Conservation (phyloP, 2,113 vertebrate genomes). For the Phylloscopus trochiloides region DNA sequence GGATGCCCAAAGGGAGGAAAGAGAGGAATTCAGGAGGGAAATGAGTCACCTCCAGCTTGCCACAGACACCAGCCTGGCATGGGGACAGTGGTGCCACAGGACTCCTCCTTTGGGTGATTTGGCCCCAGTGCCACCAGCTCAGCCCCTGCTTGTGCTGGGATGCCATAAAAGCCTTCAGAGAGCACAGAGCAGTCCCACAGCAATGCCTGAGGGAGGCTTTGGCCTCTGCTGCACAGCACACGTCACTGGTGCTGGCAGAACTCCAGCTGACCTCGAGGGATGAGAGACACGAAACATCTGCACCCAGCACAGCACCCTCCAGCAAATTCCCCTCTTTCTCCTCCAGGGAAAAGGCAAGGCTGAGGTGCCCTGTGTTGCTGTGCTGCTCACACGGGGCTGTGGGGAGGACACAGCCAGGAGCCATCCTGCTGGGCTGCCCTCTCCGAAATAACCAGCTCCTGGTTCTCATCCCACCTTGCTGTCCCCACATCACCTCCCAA, state of each 20-base stretch:
- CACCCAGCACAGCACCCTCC: neutral
- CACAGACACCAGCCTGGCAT: rapidly evolving
- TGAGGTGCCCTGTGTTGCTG: neutral
- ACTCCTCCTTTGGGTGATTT: neutral
- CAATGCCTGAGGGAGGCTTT: neutral
- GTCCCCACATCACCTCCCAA: neutral
- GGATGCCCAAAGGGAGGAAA: neutral
- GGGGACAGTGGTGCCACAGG: neutral
- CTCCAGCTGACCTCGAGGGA: constrained; percentile 5
- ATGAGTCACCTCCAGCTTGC: neutral
- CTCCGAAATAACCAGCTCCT: neutral
- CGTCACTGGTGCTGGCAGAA: neutral
- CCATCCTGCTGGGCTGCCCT: neutral
- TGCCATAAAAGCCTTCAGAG: neutral
- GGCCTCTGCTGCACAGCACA: neutral
- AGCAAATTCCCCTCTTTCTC: neutral
- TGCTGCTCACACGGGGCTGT: neutral
- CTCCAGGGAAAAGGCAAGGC: neutral
- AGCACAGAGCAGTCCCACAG: neutral
- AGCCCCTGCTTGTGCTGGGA: neutral
- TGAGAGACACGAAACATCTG: constrained; percentile 41
- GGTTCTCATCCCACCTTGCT: neutral
- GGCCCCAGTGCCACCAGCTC: neutral
- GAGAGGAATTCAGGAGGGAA: neutral
- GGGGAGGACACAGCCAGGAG: neutral